These are phyloP conservation scores for Andricus quercusramuli DNA, from an alignment of 2,888 invertebrate genomes.

Conservation along the genomic window DNA sequence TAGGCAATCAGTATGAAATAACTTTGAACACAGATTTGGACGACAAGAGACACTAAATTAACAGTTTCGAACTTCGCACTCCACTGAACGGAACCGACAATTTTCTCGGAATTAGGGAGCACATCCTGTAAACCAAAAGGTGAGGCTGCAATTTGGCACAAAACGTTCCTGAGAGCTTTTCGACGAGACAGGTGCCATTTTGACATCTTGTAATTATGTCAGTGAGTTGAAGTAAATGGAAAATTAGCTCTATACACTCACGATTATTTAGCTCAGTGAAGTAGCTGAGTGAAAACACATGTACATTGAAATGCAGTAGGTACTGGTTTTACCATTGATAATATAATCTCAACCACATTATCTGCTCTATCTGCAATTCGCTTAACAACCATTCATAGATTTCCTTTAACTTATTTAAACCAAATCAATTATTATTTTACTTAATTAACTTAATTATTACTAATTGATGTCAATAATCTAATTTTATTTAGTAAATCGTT, in stretches of 20 bases:
- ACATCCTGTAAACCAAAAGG: constrained; percentile 28
- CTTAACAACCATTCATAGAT: background rate
- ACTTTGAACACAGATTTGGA: constrained; percentile 2
- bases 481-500: too few species aligned
- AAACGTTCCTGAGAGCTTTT: constrained; percentile 28
- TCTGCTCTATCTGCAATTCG: background rate
- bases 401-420: background rate
- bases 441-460: too few species aligned
- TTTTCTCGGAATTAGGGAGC: constrained; percentile 22
- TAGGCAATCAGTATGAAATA: constrained; percentile 7
- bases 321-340: background rate
- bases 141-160: constrained; percentile 28
- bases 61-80: constrained; percentile 32
- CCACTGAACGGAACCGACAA: constrained; percentile 27
- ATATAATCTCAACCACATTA: background rate
- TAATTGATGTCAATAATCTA: too few species aligned
- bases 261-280: background rate
- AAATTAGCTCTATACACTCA: background rate
- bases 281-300: background rate
- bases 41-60: constrained; percentile 30
- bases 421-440: too few species aligned
- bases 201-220: background rate
- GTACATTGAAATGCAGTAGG: background rate
- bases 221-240: background rate
- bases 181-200: constrained; percentile 21